phyloP scores from a whole-genome alignment of 1,140 invertebrate genomes.

The Drosophila sp. region DNA sequence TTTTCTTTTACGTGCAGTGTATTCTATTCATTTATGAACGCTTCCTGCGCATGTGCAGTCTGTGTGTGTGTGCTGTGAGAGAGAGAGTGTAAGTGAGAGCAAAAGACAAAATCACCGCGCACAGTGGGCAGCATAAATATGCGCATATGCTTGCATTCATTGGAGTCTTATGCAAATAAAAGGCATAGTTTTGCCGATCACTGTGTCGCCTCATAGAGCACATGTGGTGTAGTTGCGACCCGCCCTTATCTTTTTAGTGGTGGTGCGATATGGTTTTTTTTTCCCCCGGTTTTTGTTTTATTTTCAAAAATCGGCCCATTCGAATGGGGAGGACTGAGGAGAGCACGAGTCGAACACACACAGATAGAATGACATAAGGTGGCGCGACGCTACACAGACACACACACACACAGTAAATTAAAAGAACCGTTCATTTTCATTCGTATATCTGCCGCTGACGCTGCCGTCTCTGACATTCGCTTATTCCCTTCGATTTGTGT shows the following conservation, averaged over 20 bases:
- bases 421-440: conserved; percentile 67
- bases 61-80: conserved; percentile 5
- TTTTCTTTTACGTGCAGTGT: conserved; percentile 31
- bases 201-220: conserved; percentile 18
- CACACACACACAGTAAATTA: conserved; percentile 9
- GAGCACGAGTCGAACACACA: conserved; percentile 32
- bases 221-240: conserved; percentile 25
- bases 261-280: conserved; percentile 54
- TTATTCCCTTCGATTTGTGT: conserved; percentile 30
- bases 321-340: conserved; percentile 16
- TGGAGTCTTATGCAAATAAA: background rate
- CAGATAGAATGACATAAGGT: conserved; percentile 41
- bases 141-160: background rate
- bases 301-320: conserved; percentile 24
- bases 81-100: conserved; percentile 38
- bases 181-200: conserved; percentile 20
- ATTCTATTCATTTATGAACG: conserved; percentile 1
- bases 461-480: conserved; percentile 35
- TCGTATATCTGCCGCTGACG: conserved; percentile 29
- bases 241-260: conserved; percentile 49
- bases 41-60: conserved; percentile 73
- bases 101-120: conserved; percentile 9
- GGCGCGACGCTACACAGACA: conserved; percentile 24
- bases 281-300: background rate
- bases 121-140: conserved; percentile 23